Conservation (phyloP, 2,113 vertebrate genomes). For the Melanocharis versteri region DNA sequence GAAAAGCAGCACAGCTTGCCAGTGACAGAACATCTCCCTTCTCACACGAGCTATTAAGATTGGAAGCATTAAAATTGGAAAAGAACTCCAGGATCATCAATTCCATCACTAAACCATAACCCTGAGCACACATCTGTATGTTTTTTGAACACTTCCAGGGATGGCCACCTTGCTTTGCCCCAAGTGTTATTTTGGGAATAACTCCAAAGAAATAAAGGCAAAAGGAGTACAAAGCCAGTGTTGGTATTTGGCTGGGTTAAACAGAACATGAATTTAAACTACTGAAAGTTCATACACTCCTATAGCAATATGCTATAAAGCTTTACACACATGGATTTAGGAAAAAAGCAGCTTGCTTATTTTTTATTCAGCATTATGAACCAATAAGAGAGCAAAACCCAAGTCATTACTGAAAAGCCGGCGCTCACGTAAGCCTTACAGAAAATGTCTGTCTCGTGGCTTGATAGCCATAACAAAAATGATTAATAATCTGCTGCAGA, state of each 20-base stretch:
- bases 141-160: background rate
- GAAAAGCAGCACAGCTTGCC: background rate
- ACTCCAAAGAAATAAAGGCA: background rate
- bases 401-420: background rate
- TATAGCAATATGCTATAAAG: background rate
- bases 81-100: too few relatives aligned
- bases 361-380: background rate
- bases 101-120: background rate
- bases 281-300: background rate
- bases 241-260: background rate
- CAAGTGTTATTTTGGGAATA: background rate
- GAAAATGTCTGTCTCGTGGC: slow-evolving; percentile 51
- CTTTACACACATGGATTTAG: background rate
- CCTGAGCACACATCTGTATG: rapidly evolving
- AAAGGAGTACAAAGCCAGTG: rapidly evolving
- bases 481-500: slow-evolving; percentile 68
- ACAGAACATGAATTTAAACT: background rate
- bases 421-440: background rate
- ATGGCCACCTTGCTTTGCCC: background rate
- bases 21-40: rapidly evolving
- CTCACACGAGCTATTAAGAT: rapidly evolving
- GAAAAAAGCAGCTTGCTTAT: background rate
- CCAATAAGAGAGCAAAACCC: background rate
- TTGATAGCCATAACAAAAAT: slow-evolving; percentile 62
- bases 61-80: rapidly evolving